Base-by-base conservation (phyloP, 2,888 invertebrate genomes). In the Lobophora halterata region DNA sequence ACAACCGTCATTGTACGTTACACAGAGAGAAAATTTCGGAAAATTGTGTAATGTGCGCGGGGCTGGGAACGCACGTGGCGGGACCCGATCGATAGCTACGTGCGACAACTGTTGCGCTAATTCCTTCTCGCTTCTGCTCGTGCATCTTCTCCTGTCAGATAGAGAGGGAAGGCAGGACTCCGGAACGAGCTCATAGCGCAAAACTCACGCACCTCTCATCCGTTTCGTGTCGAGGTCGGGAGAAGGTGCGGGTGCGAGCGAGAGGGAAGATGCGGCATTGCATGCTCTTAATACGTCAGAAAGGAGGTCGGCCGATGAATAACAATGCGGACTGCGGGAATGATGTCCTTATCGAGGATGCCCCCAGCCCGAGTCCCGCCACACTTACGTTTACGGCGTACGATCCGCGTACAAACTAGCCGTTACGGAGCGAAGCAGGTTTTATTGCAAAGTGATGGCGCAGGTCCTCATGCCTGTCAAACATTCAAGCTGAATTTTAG, bases 291-390 rank as follows among this genome's bases (percentile, higher is more conserved):
- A 77, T 77, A 76, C 81, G 81, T 79, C 79, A 79, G 73, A 74
- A 81, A 80, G 73, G 81, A 82, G 83, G 83, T 82, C 83, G 81
- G 65, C 64, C 65, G 76, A 80, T 81, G 83, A 86, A 83, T 81
- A 83, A 83, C 83, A 83, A 85, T 86, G 86, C 86, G 80, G 82
- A 83, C 79, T 85, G 83, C 86, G 85, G n/a, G 81, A 80, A 76
- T 75, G 72, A 77, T 79, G 80, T 82, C 82, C 82, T 79, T 73
- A 76, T 61, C 63, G 72, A 71, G 69, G 61, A 63, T 54, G 55
- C 49, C 58, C 49, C 58, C 43, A 46, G 49, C 31, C 55, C 48
- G 55, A 49, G 58, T 50, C 58, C 43, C 47, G 49, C 31, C 55
- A 47, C 55, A 49, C 40, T 38, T 37, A 52, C 51, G 44, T 44